Percentiles rank a stretch among this genome's conserved stretches.
These are phyloP conservation scores for Strix aluco DNA, from an alignment of 2,113 vertebrate species.

Conservation along the genomic window DNA sequence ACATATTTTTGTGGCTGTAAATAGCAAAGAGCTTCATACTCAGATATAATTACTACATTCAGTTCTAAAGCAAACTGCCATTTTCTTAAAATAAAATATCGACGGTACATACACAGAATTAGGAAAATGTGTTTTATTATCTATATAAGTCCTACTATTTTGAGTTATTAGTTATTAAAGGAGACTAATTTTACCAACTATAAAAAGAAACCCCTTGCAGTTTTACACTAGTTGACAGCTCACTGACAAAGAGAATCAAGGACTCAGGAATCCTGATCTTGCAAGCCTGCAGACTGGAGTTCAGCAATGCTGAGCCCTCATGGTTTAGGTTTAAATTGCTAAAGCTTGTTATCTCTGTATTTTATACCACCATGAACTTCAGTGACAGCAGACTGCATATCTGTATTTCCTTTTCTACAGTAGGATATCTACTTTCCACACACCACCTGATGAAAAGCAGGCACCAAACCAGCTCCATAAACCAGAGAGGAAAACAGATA, in stretches of 20 bases:
- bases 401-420: not conserved
- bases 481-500: not conserved
- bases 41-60: not conserved
- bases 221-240: not conserved
- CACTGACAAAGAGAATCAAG: not conserved
- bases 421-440: not conserved
- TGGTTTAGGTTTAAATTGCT: not conserved
- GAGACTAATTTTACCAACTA: not conserved
- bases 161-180: not conserved
- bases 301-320: not conserved
- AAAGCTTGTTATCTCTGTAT: not conserved
- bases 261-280: not conserved
- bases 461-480: not conserved
- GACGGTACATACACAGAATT: not conserved
- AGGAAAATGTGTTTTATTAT: not conserved
- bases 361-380: not conserved
- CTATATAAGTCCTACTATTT: not conserved
- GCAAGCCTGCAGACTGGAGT: not conserved
- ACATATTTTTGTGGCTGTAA: not conserved
- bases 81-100: not conserved
- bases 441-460: not conserved
- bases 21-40: not conserved
- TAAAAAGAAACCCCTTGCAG: not conserved
- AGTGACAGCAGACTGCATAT: not conserved
- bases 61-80: not conserved